Conservation (phyloP, 2,888 invertebrate species). For the Tiliacea citrago region DNA sequence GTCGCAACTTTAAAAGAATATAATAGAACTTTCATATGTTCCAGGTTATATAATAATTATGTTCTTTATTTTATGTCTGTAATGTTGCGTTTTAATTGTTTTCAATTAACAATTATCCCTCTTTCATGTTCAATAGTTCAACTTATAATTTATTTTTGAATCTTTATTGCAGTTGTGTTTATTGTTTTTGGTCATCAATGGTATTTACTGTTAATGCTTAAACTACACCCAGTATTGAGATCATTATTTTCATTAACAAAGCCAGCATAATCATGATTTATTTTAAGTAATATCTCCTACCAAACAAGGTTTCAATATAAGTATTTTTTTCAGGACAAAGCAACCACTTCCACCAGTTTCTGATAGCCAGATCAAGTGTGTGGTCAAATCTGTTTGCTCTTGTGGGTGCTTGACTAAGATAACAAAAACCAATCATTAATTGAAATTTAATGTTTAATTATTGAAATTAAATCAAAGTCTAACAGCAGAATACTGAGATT, state of each 20-base stretch:
- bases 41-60: neutral
- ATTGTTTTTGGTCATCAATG: neutral
- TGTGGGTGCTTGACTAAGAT: neutral
- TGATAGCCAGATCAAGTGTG: neutral
- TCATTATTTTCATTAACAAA: neutral
- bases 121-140: neutral
- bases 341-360: neutral
- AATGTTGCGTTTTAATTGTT: constrained; percentile 8
- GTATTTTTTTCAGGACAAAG: neutral
- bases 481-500: neutral
- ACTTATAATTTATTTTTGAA: no score
- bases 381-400: neutral
- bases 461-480: neutral
- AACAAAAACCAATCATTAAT: neutral
- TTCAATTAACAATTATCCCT: neutral
- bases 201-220: neutral
- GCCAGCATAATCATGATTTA: neutral
- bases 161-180: no score
- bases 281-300: neutral
- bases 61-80: neutral
- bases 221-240: no score
- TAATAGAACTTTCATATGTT: constrained; percentile 9
- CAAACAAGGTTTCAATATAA: neutral
- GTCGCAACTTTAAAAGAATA: constrained; percentile 20
- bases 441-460: neutral